These are phyloP conservation scores for Knipowitschia caucasica DNA, from an alignment of 2,797 vertebrate genomes.

Conservation along the genomic window DNA sequence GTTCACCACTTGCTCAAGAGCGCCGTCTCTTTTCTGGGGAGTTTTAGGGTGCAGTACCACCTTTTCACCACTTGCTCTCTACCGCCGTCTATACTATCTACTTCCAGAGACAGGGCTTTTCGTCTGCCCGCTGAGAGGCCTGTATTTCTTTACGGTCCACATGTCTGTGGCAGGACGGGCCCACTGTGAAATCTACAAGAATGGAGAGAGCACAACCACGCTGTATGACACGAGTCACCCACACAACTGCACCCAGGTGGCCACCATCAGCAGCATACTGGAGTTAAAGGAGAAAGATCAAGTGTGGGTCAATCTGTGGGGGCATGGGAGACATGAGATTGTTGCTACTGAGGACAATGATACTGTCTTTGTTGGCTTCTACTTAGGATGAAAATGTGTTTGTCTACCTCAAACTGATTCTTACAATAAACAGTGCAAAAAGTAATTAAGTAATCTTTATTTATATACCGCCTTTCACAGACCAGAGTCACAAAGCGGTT, in stretches of 20 bases:
- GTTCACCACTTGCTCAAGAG: too few species aligned
- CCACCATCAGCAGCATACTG: slow-evolving; percentile 31
- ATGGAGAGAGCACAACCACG: slow-evolving; percentile 31
- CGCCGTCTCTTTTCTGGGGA: too few species aligned
- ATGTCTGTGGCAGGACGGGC: slow-evolving; percentile 32
- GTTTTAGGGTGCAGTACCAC: too few species aligned
- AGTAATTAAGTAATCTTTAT: too few species aligned
- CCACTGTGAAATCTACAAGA: slow-evolving; percentile 38
- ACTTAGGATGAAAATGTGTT: slow-evolving; percentile 19
- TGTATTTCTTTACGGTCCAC: slow-evolving; percentile 42
- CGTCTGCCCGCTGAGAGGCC: slow-evolving; percentile 32
- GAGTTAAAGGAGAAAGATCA: slow-evolving; percentile 18
- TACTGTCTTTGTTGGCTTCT: slow-evolving; percentile 42
- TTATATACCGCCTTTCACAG: too few species aligned
- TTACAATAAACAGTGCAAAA: not conserved
- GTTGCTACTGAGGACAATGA: slow-evolving; percentile 39
- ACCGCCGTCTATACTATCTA: too few species aligned
- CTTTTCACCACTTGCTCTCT: too few species aligned
- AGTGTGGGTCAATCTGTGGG: slow-evolving; percentile 40
- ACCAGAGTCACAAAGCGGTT: too few species aligned
- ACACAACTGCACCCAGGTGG: slow-evolving; percentile 30
- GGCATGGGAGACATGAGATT: slow-evolving; percentile 38
- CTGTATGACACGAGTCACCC: slow-evolving; percentile 39
- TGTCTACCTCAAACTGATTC: not conserved
- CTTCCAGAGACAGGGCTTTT: slow-evolving; percentile 27